Evolutionary conservation across 1,140 invertebrate genomes (phyloP), one percentile per base, ranked within the genome.

Genomic region (Lucilia sericata): DNA sequence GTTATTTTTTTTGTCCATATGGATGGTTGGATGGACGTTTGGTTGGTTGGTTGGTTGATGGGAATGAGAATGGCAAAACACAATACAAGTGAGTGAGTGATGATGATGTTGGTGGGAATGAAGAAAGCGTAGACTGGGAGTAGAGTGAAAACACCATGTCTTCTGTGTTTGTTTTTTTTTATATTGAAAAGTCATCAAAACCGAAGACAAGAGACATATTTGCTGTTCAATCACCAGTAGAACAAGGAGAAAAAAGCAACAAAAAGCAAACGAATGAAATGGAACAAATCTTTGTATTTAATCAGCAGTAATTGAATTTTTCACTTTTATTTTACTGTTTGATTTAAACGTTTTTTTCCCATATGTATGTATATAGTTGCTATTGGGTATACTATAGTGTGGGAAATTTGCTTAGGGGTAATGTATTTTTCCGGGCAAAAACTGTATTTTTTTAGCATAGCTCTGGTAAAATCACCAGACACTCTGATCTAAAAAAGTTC

Each of bases 221-320:
- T 70, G 65, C 21, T 70, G n/a, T 21, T 70, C 5, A 21, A 10
- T 19, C 19, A 21, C 0, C n/a, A 17, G 13, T 60, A 60, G n/a
- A 60, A 60, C 65, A 25, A 70, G 17, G 51, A 55, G 51, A 12
- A 70, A 70, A 25, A 21, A 25, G 8, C 5, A 70, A 5, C 21
- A 70, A 25, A n/a, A 70, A 70, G 25, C 21, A n/a, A 55, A 55
- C 12, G 5, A 70, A 30, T 3, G 25, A 30, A 30, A 30, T 30
- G 25, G 25, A 10, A 70, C 19, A 70, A 70, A 70, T 70, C n/a
- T 70, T 70, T 21, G 2, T 70, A 21, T 21, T 70, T 21, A 70
- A 70, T 70, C 65, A 70, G 65, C 19, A 70, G 19, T 21, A 70
- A 70, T 70, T 19, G 60, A 70, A 70, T 21, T 70, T 70, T 19